Conservation (phyloP, 1,140 invertebrate species). For the Cataglyphis hispanica region DNA sequence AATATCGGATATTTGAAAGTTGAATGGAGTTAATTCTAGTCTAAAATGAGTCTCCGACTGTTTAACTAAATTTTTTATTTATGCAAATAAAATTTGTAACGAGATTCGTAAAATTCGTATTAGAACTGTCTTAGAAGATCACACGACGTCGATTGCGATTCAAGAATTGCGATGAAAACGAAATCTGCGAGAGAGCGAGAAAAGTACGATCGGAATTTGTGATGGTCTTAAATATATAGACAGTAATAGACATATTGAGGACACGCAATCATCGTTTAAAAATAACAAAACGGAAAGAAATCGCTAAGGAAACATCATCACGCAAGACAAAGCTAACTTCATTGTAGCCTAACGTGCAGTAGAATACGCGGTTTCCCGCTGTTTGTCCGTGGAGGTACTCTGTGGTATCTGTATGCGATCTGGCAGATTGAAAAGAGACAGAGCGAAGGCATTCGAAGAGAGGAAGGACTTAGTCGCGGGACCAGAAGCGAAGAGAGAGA, state of each 20-base stretch:
- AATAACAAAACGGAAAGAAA: constrained; percentile 57
- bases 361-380: constrained; percentile 64
- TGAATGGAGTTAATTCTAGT: constrained; percentile 28
- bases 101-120: not conserved
- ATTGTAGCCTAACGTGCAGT: constrained; percentile 55
- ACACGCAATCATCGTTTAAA: constrained; percentile 67
- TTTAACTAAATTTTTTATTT: not conserved
- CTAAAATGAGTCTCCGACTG: not conserved
- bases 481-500: constrained; percentile 69
- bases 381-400: constrained; percentile 41
- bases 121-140: not conserved
- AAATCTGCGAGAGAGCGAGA: not conserved
- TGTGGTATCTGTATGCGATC: not conserved
- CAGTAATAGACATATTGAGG: constrained; percentile 46
- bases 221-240: not conserved
- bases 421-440: constrained; percentile 50
- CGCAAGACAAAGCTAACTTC: constrained; percentile 16
- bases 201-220: constrained; percentile 5
- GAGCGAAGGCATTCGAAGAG: constrained; percentile 9
- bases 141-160: not conserved
- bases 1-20: constrained; percentile 18
- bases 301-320: constrained; percentile 16
- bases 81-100: not conserved
- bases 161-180: not conserved
- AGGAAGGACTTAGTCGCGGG: constrained; percentile 41